Conservation (phyloP, 2,113 vertebrate species). For the Pterocles burchelli region DNA sequence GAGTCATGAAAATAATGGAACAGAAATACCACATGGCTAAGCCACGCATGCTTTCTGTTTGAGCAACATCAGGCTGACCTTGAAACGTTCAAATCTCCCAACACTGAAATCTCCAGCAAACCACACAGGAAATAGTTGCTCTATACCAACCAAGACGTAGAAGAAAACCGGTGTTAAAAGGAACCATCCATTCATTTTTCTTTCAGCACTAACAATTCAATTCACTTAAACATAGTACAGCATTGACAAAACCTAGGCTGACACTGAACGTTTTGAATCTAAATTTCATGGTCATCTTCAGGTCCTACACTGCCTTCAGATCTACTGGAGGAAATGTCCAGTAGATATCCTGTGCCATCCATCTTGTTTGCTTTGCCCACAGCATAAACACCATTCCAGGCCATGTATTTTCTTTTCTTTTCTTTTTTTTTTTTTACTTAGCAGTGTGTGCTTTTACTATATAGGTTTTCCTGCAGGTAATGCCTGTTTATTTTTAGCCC, state of each 20-base stretch:
- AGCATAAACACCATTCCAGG: background rate
- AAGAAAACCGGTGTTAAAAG: background rate
- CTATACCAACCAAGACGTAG: background rate
- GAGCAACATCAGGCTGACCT: slow-evolving; percentile 20
- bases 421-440: background rate
- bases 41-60: slow-evolving; percentile 26
- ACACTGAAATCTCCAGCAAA: slow-evolving; percentile 17
- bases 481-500: slow-evolving; percentile 72
- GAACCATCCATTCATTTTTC: background rate
- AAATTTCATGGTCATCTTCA: background rate
- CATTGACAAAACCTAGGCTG: background rate
- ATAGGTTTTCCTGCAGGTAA: slow-evolving; percentile 67
- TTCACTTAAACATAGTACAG: background rate
- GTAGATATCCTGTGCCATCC: background rate
- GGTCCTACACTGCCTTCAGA: background rate
- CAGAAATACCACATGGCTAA: slow-evolving; percentile 40
- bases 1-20: slow-evolving; percentile 55
- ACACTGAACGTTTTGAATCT: background rate
- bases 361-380: background rate
- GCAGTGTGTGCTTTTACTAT: slow-evolving; percentile 9
- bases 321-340: background rate
- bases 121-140: slow-evolving; percentile 30
- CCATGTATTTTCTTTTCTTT: background rate
- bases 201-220: slow-evolving; percentile 1
- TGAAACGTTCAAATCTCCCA: slow-evolving; percentile 25